Base-by-base conservation (phyloP, 2,113 vertebrate genomes). In the Lonchura striata region DNA sequence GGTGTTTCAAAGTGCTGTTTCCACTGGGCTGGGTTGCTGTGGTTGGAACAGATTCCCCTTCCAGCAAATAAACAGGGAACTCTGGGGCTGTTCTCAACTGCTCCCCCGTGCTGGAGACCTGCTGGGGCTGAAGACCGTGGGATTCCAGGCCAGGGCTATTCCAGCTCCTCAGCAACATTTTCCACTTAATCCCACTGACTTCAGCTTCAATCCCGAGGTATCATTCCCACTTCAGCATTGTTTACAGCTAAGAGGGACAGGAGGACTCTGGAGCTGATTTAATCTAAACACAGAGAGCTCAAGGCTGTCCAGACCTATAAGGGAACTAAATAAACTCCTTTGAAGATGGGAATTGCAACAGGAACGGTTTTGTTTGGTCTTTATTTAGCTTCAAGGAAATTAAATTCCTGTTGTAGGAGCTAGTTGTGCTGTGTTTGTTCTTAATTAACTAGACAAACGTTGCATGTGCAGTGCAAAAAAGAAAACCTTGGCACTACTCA, bases 331-430 rank as follows among this genome's bases (percentile, higher is more conserved):
- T 59, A 93, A 93, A 86, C 82, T 92, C 57, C 79, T 97, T 95
- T 96, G 95, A 96, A 95, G 94, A 93, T 90, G 3, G 2, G 61
- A 88, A 92, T 86, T 86, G 79, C 57, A 95, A 92, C 63, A 92
- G 90, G 90, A 81, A 87, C 0, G 0, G 14, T 49, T 94, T 94
- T 86, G 77, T 91, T 95, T 94, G 89, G 89, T 91, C 94, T 94
- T 96, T 87, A 95, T 95, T 95, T 96, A 97, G 77, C 91, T 94
- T 68, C 20, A 64, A 94, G 94, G 93, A 92, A 96, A 92, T 96
- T n/a, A 95, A 95, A 94, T 89, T 92, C 84, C 76, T n/a, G 61
- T 57, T 72, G 47, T 49, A 91, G 57, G 23, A 84, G 81, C 37
- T 72, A 41, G 86, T 61, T 84, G 52, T 74, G 75, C 83, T 70